phyloP scores from a whole-genome alignment of 2,888 invertebrate genomes.

The Palloptera scutellata region DNA sequence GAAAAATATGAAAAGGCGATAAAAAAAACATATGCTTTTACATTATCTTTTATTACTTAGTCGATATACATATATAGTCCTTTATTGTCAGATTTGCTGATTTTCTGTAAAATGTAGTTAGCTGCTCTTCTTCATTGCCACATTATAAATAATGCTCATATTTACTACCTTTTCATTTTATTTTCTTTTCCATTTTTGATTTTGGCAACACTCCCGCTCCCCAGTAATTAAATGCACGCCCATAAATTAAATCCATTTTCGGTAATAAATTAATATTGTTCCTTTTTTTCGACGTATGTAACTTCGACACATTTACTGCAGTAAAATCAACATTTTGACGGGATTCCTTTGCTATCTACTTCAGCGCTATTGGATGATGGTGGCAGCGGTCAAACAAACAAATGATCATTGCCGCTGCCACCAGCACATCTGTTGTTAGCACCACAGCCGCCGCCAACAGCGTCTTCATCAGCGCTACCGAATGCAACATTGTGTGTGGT shows the following conservation, averaged over 20 bases:
- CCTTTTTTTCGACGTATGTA: background rate
- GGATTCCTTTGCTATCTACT: background rate
- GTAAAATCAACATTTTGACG: conserved; percentile 26
- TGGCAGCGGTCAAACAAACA: conserved; percentile 17
- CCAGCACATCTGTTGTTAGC: too few species aligned
- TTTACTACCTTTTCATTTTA: too few species aligned
- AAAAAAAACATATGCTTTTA: background rate
- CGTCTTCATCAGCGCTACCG: too few species aligned
- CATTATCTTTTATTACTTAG: too few species aligned
- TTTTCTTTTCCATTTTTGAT: too few species aligned
- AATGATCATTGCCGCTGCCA: background rate
- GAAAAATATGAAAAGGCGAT: background rate
- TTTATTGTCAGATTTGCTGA: too few species aligned
- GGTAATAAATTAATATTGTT: background rate
- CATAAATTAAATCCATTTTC: conserved; percentile 1
- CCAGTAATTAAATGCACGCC: background rate
- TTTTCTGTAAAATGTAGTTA: too few species aligned
- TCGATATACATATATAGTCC: too few species aligned
- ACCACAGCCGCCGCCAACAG: background rate
- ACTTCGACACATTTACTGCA: background rate
- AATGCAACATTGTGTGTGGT: too few species aligned
- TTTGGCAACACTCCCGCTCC: too few species aligned
- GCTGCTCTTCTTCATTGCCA: too few species aligned
- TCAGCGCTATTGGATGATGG: background rate
- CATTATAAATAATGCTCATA: too few species aligned